These are phyloP conservation scores for Pseudomyrmex dendroicus DNA, from an alignment of 1,140 invertebrate species.

Conservation along the genomic window DNA sequence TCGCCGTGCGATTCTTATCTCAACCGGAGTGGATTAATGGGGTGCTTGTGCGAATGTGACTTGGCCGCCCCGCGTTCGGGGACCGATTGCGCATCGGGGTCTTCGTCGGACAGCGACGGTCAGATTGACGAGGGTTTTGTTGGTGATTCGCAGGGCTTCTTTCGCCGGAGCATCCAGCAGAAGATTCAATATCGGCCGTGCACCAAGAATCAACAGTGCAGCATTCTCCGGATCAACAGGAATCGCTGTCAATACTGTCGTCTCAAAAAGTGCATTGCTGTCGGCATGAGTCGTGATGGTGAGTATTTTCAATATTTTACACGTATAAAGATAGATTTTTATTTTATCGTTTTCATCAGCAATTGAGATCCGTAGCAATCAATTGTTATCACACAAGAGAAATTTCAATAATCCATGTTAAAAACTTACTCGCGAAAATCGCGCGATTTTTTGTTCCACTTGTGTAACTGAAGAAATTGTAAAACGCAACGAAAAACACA, in stretches of 20 bases:
- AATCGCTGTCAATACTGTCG: slow-evolving; percentile 99
- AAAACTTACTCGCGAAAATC: too few species aligned
- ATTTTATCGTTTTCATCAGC: background rate
- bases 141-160: slow-evolving; percentile 91
- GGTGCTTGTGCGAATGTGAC: slow-evolving; percentile 84
- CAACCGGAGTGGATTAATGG: slow-evolving; percentile 78
- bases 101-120: slow-evolving; percentile 81
- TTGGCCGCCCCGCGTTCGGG: slow-evolving; percentile 81
- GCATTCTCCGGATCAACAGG: slow-evolving; percentile 97
- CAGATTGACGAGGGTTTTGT: slow-evolving; percentile 84
- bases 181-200: slow-evolving; percentile 99
- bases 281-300: slow-evolving; percentile 99
- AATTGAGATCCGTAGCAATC: too few species aligned
- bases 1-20: slow-evolving; percentile 32
- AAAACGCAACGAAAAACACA: background rate
- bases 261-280: slow-evolving; percentile 98
- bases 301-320: slow-evolving; percentile 81
- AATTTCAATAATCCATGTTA: too few species aligned
- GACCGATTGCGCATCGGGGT: slow-evolving; percentile 82
- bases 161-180: slow-evolving; percentile 96
- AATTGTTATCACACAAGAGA: too few species aligned
- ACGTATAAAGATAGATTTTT: background rate
- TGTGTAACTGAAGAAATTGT: background rate
- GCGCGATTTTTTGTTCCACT: too few species aligned
- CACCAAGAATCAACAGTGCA: slow-evolving; percentile 99